Base-by-base conservation (phyloP, 2,797 vertebrate genomes). In the Spinibarbus caldwelli region DNA sequence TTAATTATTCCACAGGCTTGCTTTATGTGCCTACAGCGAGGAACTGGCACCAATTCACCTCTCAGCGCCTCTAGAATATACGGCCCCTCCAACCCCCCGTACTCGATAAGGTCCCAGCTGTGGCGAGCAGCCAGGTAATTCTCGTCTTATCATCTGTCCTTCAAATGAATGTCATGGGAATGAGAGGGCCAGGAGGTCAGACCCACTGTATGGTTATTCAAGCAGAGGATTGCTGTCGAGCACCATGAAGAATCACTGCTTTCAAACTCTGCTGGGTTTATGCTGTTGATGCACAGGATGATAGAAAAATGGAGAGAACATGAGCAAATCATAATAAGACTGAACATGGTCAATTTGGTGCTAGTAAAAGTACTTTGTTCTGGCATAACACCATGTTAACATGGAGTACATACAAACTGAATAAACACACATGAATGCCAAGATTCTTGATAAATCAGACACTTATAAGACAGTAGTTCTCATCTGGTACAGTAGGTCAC, bases 131-230 rank as follows among this genome's bases (percentile, higher is more conserved):
- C 2, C 66, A 85, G 66, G 87, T 83, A 90, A 91, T 89, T 89
- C 82, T n/a, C n/a, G n/a, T n/a, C n/a, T n/a, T n/a, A n/a, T n/a
- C n/a, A n/a, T 83, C 67, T 52, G 52, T 72, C 64, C 80, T 83
- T 85, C 83, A 89, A 87, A 90, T 90, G 82, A 84, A 87, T 88
- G 71, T 86, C 90, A 86, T 57, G 89, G 85, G 89, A 88, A 70
- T 71, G 17, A 64, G 31, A 84, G 64, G 84, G 86, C 71, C 84
- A 84, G 85, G 67, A 87, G 87, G 84, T 81, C 89, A 87, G 54
- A 67, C 64, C 73, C 79, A 26, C 78, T 84, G 78, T 82, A 87
- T 79, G 62, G 62, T 84, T 88, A 80, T 87, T 89, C 89, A 90
- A 77, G 85, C 78, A 67, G 59, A 72, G 80, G 72, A 88, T 87